phyloP scores from a whole-genome alignment of 2,888 invertebrate genomes.

The Dynastes hyllus region DNA sequence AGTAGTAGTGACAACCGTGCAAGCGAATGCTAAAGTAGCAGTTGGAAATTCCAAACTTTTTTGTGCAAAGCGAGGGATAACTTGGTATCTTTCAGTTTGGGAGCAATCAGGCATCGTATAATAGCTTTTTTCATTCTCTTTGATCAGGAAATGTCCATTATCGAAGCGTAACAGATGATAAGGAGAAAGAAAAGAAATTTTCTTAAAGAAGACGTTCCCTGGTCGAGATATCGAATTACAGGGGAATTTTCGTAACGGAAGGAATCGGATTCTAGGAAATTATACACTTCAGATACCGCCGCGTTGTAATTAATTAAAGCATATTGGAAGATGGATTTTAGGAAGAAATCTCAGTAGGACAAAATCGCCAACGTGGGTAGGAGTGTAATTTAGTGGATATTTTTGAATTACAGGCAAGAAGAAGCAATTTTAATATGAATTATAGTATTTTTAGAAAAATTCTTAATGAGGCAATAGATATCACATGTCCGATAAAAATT shows the following conservation, averaged over 20 bases:
- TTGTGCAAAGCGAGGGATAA: slow-evolving; percentile 55
- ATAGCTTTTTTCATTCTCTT: slow-evolving; percentile 59
- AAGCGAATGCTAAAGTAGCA: slow-evolving; percentile 7
- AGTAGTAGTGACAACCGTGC: slow-evolving; percentile 1
- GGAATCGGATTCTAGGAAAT: neutral
- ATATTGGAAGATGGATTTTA: neutral
- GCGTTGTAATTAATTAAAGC: neutral
- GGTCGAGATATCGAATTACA: slow-evolving; percentile 27
- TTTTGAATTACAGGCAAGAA: too few relatives aligned
- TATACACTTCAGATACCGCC: neutral
- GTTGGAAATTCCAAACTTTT: slow-evolving; percentile 43
- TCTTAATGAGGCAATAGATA: too few relatives aligned
- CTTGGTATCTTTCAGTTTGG: slow-evolving; percentile 61
- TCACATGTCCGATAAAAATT: too few relatives aligned
- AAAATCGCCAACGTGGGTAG: too few relatives aligned
- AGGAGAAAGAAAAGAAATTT: slow-evolving; percentile 54
- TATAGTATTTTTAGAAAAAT: too few relatives aligned
- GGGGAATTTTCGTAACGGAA: slow-evolving; percentile 13
- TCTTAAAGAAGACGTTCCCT: slow-evolving; percentile 54
- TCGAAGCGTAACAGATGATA: slow-evolving; percentile 60
- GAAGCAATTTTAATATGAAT: too few relatives aligned
- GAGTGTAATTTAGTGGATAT: too few relatives aligned
- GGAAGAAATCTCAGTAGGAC: neutral
- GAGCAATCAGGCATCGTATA: slow-evolving; percentile 63
- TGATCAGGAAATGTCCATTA: slow-evolving; percentile 62